Evolutionary conservation across 1,140 invertebrate species (phyloP).

Genomic region (Diorhabda carinulata): DNA sequence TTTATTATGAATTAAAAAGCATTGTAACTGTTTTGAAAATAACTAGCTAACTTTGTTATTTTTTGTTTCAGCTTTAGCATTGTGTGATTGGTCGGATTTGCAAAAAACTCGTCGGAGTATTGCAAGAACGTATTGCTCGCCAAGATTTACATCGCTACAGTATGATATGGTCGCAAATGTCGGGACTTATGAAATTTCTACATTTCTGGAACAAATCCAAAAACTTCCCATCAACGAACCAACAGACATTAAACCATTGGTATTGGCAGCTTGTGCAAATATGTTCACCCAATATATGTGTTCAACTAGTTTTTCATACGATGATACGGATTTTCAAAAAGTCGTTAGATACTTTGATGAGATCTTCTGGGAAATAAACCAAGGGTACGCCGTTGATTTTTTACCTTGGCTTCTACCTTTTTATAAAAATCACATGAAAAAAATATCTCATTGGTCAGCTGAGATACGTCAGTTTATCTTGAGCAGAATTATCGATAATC

Average conservation of each 20-base stretch:
- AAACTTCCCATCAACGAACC: slow-evolving; percentile 46
- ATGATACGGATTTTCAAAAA: slow-evolving; percentile 61
- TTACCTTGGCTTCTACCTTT: slow-evolving; percentile 77
- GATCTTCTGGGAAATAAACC: slow-evolving; percentile 88
- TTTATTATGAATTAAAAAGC: neutral
- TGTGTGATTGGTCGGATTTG: slow-evolving; percentile 80
- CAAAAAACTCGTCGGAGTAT: slow-evolving; percentile 76
- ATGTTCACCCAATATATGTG: slow-evolving; percentile 85
- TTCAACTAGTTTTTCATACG: slow-evolving; percentile 64
- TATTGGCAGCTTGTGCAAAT: slow-evolving; percentile 72
- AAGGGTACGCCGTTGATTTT: slow-evolving; percentile 83
- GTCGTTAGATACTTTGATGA: slow-evolving; percentile 73
- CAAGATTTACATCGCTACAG: slow-evolving; percentile 65
- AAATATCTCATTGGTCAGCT: slow-evolving; percentile 64
- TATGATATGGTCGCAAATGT: slow-evolving; percentile 64
- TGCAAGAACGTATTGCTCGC: slow-evolving; percentile 71
- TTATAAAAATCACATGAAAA: slow-evolving; percentile 64
- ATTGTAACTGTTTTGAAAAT: neutral
- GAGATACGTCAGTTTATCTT: slow-evolving; percentile 73
- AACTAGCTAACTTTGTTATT: neutral
- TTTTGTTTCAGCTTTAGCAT: slow-evolving; percentile 70
- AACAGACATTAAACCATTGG: slow-evolving; percentile 57
- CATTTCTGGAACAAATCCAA: slow-evolving; percentile 56
- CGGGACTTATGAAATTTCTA: slow-evolving; percentile 57
- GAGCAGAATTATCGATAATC: slow-evolving; percentile 64